Base-by-base conservation (phyloP, 1,140 invertebrate species). In the Calycopis cecrops region DNA sequence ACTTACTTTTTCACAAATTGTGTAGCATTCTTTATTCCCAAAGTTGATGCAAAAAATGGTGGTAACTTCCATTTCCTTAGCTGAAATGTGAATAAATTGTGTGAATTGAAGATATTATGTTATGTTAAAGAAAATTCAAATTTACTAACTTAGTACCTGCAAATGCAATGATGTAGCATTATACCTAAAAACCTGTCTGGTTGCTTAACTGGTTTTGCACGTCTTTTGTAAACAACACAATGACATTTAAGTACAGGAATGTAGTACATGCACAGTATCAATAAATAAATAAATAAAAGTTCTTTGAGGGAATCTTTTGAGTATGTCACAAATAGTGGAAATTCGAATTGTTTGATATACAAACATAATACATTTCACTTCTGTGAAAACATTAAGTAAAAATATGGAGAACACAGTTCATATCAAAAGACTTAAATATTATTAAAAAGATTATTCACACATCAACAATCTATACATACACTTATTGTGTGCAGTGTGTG, bases 401-500 rank as follows among this genome's bases (percentile, higher is more conserved):
- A n/a, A n/a, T n/a, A n/a, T n/a, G n/a, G n/a, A n/a, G n/a, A n/a
- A n/a, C n/a, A n/a, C n/a, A n/a, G n/a, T 28, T 28, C 6, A 28
- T 28, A 28, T 28, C 21, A 3, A 28, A 28, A 28, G 21, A 28
- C 21, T 28, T 28, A 28, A 28, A 28, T 28, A 28, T 28, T 28
- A 28, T 28, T 3, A 6, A 28, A 2, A 28, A 3, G 2, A 28
- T 28, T 28, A 28, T 28, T 28, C 21, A 28, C 6, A 53, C 48
- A 10, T 14, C 4, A 16, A 10, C 9, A 11, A 48, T 21, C 38
- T 21, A 47, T 65, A 88, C 90, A 90, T 88, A 94, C 93, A 69
- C 90, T 89, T 59, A 92, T 82, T 62, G 90, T 91, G 55, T 90
- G 90, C 9, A 91, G 87, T 4, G 91, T 84, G 55, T 93, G 84